Percentiles rank a stretch among this genome's conserved stretches.
Conservation (phyloP, 2,113 vertebrate genomes). For the Cyphomyrus plagiostoma region DNA sequence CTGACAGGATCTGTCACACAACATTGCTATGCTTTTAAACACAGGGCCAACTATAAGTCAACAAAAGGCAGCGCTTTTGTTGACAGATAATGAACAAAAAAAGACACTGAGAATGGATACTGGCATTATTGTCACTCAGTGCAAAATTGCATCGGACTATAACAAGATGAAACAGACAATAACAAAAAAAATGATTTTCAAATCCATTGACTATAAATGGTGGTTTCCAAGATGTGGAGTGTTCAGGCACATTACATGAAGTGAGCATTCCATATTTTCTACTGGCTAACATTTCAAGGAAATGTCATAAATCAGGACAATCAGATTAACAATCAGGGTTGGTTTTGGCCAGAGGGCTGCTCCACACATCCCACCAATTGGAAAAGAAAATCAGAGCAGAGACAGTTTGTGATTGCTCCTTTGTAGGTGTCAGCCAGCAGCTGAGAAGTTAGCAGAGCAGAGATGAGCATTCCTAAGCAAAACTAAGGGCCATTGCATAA, state of each 20-base stretch:
- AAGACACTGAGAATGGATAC: neutral
- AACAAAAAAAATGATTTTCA: neutral
- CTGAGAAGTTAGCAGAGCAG: conserved; percentile 19
- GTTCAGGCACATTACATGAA: neutral
- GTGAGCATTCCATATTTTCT: conserved; percentile 36
- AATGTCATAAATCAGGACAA: conserved; percentile 50
- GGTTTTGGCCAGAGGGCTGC: conserved; percentile 53
- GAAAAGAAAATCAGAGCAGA: conserved; percentile 54
- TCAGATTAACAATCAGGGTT: conserved; percentile 57
- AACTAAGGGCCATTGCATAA: too few species aligned
- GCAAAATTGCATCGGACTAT: conserved; percentile 1
- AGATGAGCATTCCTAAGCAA: neutral
- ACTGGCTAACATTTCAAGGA: conserved; percentile 36
- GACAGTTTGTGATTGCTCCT: conserved; percentile 56
- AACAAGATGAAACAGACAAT: conserved; percentile 4
- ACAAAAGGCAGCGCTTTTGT: neutral
- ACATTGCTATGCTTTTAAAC: conserved; percentile 23
- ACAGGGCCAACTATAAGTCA: conserved; percentile 2
- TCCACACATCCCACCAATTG: conserved; percentile 54
- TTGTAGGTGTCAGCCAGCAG: conserved; percentile 64
- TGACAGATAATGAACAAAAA: neutral
- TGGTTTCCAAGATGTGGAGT: neutral
- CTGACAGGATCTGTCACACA: conserved; percentile 53
- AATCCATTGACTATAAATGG: conserved; percentile 3
- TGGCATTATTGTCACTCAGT: neutral